Percentiles rank a stretch among this genome's conserved stretches.
Conservation (phyloP, 2,888 invertebrate species). For the Panopea generosa region DNA sequence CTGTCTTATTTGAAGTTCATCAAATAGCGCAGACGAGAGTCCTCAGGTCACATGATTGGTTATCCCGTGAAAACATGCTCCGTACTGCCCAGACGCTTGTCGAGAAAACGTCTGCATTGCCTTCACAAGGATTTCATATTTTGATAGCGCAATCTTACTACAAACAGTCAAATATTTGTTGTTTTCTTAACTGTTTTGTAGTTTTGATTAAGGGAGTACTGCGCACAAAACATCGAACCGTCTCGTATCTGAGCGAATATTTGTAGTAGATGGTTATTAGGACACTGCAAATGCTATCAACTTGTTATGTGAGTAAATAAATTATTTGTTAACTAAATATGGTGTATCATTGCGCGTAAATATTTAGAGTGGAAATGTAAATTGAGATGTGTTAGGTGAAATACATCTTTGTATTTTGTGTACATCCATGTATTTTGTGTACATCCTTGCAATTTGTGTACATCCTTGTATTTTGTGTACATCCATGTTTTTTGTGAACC, state of each 20-base stretch:
- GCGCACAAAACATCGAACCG: no score
- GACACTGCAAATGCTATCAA: no score
- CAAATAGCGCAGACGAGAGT: conserved; percentile 15
- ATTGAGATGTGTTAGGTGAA: neutral
- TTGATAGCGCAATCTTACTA: conserved; percentile 1
- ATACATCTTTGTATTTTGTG: neutral
- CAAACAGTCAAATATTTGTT: conserved; percentile 5
- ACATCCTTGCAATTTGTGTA: no score
- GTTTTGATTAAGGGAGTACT: no score
- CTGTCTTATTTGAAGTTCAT: conserved; percentile 28
- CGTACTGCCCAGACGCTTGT: conserved; percentile 3
- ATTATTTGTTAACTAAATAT: neutral
- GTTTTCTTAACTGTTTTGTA: conserved; percentile 12
- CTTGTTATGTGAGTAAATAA: no score
- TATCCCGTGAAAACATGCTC: neutral
- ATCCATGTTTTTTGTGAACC: no score
- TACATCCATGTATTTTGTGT: no score
- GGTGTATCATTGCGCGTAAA: neutral
- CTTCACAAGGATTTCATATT: conserved; percentile 1
- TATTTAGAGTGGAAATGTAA: conserved; percentile 3
- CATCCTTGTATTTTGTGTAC: neutral
- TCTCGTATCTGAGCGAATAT: no score
- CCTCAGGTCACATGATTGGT: conserved; percentile 5
- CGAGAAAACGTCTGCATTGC: neutral
- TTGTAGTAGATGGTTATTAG: no score